Evolutionary conservation across 2,888 invertebrate species (phyloP), one percentile per base, ranked within the genome.

Genomic region (Thalpophila matura): DNA sequence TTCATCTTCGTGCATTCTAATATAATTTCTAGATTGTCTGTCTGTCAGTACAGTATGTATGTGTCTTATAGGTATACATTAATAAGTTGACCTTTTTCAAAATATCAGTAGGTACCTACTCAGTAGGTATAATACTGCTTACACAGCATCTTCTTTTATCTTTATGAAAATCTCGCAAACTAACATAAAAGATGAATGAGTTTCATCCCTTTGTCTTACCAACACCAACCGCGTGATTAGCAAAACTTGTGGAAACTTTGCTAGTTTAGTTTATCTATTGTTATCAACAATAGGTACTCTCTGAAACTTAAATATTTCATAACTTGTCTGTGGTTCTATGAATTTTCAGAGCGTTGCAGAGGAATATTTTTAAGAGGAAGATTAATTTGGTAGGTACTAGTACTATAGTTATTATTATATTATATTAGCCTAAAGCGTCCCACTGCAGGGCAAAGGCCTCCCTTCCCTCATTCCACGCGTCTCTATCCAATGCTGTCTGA

Each of bases 181-280:
- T 42, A 37, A 51, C 38, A 65, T 64, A 65, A 62, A 65, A 42
- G 53, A 62, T 56, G 49, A 77, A 77, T 64, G 47, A 57, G 43
- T n/a, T 35, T 33, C 46, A 56, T 47, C 62, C 70, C 66, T 57
- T 75, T 74, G 66, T 78, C 43, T 46, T 12, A 40, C 31, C 55
- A 37, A 16, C 46, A n/a, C 64, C 55, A 16, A n/a, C 9, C 26
- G 29, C 37, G 33, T 78, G 75, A 78, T 76, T 74, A 78, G 38
- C 40, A 29, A 61, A 74, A 64, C 33, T 63, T 74, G 24, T 49
- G n/a, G 16, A 55, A 74, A 53, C 53, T 68, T 47, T 0, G 33
- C 31, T 55, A 66, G 59, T 68, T 71, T 33, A 51, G 37, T 29
- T 61, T 58, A 42, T 63, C 74, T 51, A 55, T 74, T 77, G 77